Evolutionary conservation across 2,888 invertebrate species (phyloP).

Genomic region (Melanotus villosus): DNA sequence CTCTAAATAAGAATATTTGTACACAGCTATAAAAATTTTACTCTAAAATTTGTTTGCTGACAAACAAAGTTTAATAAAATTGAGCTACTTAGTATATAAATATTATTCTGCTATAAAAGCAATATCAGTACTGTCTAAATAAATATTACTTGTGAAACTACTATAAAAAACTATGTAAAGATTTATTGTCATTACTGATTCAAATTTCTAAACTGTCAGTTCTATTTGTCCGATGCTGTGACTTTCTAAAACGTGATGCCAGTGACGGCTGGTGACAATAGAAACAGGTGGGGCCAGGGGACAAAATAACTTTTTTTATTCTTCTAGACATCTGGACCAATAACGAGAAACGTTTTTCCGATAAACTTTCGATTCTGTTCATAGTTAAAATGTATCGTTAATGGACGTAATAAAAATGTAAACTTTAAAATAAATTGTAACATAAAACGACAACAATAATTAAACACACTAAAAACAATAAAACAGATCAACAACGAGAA

Average conservation of each 20-base stretch:
- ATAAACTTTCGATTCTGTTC: too few species aligned
- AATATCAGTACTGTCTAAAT: slow-evolving; percentile 14
- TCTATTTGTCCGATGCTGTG: slow-evolving; percentile 29
- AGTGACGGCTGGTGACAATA: too few species aligned
- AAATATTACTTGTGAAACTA: slow-evolving; percentile 25
- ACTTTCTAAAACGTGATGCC: slow-evolving; percentile 36
- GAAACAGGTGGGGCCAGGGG: too few species aligned
- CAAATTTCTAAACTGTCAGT: slow-evolving; percentile 42
- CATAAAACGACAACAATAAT: too few species aligned
- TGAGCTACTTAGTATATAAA: slow-evolving; percentile 30
- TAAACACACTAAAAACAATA: too few species aligned
- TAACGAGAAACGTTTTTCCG: too few species aligned
- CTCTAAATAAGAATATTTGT: slow-evolving; percentile 17
- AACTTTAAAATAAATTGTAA: too few species aligned
- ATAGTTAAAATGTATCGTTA: too few species aligned
- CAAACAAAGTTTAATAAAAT: slow-evolving; percentile 23
- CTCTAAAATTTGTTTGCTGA: slow-evolving; percentile 8
- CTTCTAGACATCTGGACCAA: too few species aligned
- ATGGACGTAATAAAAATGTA: too few species aligned
- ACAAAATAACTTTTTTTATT: too few species aligned
- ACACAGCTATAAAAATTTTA: slow-evolving; percentile 19
- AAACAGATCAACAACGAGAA: too few species aligned
- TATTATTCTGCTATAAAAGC: slow-evolving; percentile 16
- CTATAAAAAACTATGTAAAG: slow-evolving; percentile 32
- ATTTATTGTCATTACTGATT: slow-evolving; percentile 53